These are phyloP conservation scores for Verasper variegatus DNA, from an alignment of 2,113 vertebrate species.

Conservation along the genomic window DNA sequence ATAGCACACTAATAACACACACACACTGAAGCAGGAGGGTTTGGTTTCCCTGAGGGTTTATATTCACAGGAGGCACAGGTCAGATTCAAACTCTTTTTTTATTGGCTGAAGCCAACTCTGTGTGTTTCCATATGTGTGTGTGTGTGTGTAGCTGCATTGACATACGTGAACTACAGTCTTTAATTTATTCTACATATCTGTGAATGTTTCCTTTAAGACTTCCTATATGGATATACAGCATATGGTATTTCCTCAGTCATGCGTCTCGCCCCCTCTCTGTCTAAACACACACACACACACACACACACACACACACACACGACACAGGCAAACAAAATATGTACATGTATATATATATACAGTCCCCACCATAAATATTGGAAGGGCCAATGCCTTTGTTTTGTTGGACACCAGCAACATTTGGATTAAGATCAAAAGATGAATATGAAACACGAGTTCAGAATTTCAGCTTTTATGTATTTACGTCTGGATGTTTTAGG, in stretches of 20 bases:
- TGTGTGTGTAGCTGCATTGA: slow-evolving; percentile 4
- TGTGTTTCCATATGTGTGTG: slow-evolving; percentile 27
- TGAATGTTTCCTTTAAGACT: neutral
- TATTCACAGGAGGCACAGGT: slow-evolving; percentile 46
- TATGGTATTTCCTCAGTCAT: neutral
- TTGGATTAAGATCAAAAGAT: neutral
- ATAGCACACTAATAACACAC: slow-evolving; percentile 23
- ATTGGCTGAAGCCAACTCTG: slow-evolving; percentile 25
- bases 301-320: no score
- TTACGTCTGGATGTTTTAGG: neutral
- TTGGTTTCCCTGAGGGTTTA: slow-evolving; percentile 43
- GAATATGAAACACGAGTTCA: neutral
- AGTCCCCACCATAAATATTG: neutral
- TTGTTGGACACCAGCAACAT: neutral
- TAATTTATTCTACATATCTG: slow-evolving; percentile 9
- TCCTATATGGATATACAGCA: neutral
- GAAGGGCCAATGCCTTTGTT: neutral
- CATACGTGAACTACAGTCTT: neutral
- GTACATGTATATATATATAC: neutral
- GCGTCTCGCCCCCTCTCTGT: neutral
- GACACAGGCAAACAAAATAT: neutral
- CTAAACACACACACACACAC: neutral
- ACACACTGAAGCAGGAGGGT: slow-evolving; percentile 10
- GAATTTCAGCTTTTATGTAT: neutral
- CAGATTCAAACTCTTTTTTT: slow-evolving; percentile 30